phyloP scores from a whole-genome alignment of 2,888 invertebrate species.

The Chironomus riparius region DNA sequence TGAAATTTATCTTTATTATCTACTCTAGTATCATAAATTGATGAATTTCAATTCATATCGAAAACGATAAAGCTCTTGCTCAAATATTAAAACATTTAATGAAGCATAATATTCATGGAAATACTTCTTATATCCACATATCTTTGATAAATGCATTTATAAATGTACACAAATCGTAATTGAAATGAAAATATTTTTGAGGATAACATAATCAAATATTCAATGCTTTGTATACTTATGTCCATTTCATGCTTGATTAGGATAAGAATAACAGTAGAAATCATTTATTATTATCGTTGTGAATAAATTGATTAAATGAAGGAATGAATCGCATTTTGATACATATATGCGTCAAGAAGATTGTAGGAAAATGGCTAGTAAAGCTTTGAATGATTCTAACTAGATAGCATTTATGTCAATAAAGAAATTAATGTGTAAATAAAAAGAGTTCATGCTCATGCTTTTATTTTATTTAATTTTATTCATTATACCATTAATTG shows the following conservation, averaged over 20 bases:
- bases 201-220: slow-evolving; percentile 15
- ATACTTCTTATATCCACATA: not conserved
- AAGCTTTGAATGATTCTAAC: no score
- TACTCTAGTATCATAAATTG: no score
- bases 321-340: not conserved
- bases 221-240: not conserved
- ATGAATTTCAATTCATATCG: not conserved
- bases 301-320: not conserved
- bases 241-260: slow-evolving; percentile 1
- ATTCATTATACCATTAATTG: no score
- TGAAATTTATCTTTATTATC: no score
- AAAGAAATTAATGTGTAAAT: no score
- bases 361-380: no score
- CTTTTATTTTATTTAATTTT: no score
- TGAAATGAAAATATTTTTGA: slow-evolving; percentile 16
- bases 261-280: not conserved
- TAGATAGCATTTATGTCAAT: no score
- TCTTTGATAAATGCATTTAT: not conserved
- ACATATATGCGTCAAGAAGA: no score
- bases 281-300: not conserved
- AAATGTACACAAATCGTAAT: not conserved
- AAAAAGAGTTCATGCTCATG: no score
- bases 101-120: not conserved
- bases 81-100: slow-evolving; percentile 21
- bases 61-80: not conserved